Percentiles rank a stretch among this genome's conserved stretches.
phyloP scores from a whole-genome alignment of 2,797 vertebrate genomes.

The Nyctibius grandis region DNA sequence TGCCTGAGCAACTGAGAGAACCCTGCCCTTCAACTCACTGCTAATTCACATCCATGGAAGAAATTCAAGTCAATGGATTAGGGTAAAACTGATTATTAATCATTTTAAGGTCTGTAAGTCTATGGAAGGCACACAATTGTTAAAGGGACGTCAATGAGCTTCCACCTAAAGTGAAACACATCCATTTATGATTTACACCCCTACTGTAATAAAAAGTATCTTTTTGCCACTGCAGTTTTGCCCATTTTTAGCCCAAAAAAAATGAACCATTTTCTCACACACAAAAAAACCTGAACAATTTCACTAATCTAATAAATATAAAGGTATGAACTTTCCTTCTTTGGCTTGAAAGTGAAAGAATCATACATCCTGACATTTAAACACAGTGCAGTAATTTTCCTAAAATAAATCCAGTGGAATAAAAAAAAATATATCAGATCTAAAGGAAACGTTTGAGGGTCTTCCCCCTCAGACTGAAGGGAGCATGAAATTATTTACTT shows the following conservation, averaged over 20 bases:
- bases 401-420: background rate
- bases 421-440: background rate
- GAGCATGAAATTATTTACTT: background rate
- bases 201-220: background rate
- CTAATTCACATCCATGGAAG: background rate
- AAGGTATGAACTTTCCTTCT: background rate
- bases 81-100: background rate
- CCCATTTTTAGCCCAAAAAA: background rate
- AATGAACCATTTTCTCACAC: background rate
- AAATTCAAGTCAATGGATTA: background rate
- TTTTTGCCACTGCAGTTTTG: constrained; percentile 62
- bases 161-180: background rate
- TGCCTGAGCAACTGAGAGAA: background rate
- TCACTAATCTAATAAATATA: background rate
- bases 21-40: background rate
- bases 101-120: background rate
- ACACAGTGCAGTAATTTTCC: background rate
- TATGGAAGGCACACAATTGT: background rate
- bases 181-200: background rate
- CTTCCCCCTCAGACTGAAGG: background rate
- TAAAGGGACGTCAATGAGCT: background rate
- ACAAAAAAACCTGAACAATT: background rate
- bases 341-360: background rate
- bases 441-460: background rate
- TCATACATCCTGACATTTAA: background rate